Evolutionary conservation across 2,113 vertebrate species (phyloP).

Genomic region (Misgurnus mizolepis): DNA sequence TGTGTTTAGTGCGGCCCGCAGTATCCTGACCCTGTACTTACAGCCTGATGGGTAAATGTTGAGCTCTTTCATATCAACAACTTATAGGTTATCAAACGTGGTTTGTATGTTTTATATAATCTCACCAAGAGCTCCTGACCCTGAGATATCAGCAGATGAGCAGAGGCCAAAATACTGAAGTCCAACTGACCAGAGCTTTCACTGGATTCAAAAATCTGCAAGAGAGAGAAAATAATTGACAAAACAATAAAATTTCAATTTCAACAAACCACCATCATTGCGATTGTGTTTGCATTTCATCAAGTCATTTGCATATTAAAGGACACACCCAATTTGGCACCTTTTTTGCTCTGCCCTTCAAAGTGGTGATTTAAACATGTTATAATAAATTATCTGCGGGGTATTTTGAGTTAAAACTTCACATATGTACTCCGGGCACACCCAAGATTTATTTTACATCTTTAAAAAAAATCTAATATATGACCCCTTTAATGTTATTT

Average conservation of each 20-base stretch:
- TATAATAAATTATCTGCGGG: too few species aligned
- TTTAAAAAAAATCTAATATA: too few species aligned
- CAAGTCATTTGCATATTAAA: too few species aligned
- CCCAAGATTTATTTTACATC: too few species aligned
- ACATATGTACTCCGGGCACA: background rate
- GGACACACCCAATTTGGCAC: too few species aligned
- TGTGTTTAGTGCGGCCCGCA: background rate
- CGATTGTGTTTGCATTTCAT: too few species aligned
- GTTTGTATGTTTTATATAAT: background rate
- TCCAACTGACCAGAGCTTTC: constrained; percentile 73
- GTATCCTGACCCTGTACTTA: constrained; percentile 17
- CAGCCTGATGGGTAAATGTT: constrained; percentile 4
- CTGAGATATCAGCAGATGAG: constrained; percentile 85
- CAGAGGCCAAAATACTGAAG: constrained; percentile 80
- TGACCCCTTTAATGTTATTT: too few species aligned
- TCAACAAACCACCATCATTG: too few species aligned
- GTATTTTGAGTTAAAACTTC: background rate
- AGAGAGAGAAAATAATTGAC: background rate
- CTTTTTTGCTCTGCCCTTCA: too few species aligned
- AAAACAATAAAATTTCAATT: too few species aligned
- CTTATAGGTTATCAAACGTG: background rate
- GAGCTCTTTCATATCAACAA: background rate
- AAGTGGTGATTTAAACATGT: too few species aligned
- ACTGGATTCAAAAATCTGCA: constrained; percentile 80
- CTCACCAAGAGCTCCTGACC: constrained; percentile 84